Evolutionary conservation across 2,113 vertebrate species (phyloP).

Genomic region (Daphoenositta chrysoptera): DNA sequence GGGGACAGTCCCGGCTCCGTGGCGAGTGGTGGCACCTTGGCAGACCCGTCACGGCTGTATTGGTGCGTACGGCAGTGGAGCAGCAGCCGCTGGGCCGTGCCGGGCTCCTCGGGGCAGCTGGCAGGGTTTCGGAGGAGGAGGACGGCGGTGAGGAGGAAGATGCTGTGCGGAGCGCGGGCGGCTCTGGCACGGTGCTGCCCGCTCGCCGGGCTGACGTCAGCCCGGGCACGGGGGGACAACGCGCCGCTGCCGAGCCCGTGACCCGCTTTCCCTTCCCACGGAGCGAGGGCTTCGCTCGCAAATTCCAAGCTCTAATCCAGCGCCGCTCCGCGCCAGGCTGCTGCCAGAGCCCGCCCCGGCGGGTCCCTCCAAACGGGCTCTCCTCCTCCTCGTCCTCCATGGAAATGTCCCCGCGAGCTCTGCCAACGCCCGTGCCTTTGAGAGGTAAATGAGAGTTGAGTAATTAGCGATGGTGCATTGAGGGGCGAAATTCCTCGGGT

Average conservation of each 20-base stretch:
- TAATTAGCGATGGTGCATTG: not conserved
- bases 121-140: not conserved
- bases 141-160: not conserved
- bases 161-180: not conserved
- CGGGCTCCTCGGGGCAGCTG: not conserved
- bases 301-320: not conserved
- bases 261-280: not conserved
- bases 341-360: not conserved
- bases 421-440: not conserved
- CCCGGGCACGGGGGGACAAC: not conserved
- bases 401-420: not conserved
- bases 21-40: conserved; percentile 24
- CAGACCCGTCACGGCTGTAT: not conserved
- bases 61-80: accelerated
- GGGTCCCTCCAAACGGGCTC: not conserved
- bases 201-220: not conserved
- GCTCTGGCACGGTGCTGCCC: not conserved
- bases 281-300: not conserved
- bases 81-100: not conserved
- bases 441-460: not conserved
- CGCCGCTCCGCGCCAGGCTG: not conserved
- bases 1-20: conserved; percentile 5
- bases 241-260: not conserved
- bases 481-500: not conserved
- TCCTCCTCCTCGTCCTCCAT: not conserved